Conservation (phyloP, 2,797 vertebrate species). For the Alosa sapidissima region DNA sequence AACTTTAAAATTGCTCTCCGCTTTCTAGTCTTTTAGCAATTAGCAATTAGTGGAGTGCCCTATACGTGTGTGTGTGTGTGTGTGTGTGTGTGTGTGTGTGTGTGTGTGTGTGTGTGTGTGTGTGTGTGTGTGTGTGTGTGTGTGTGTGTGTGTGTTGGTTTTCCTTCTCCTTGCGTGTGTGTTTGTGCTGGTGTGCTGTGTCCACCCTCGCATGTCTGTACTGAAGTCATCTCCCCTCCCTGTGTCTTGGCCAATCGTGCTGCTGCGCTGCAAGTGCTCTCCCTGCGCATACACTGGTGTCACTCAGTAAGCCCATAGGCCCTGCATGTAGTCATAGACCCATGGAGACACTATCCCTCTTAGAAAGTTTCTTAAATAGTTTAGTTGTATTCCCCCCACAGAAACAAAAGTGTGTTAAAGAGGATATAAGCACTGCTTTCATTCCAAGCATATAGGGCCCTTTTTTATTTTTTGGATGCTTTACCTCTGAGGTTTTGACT, state of each 20-base stretch:
- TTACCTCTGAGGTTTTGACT: neutral
- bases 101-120: neutral
- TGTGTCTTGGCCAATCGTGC: neutral
- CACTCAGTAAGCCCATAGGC: neutral
- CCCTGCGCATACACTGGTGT: neutral
- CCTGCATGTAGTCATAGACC: neutral
- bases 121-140: neutral
- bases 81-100: neutral
- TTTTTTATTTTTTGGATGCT: neutral
- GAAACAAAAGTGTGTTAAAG: neutral
- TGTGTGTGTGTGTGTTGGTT: no score
- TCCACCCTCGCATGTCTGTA: neutral
- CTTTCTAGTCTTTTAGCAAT: slow-evolving; percentile 70
- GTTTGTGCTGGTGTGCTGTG: neutral
- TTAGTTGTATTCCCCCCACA: neutral
- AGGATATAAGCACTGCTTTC: neutral
- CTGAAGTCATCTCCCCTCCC: neutral
- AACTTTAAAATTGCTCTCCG: slow-evolving; percentile 75
- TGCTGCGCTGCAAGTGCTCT: neutral
- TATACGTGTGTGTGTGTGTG: neutral
- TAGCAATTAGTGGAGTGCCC: slow-evolving; percentile 62
- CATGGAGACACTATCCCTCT: neutral
- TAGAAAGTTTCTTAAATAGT: neutral
- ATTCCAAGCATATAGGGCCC: neutral
- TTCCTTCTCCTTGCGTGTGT: no score